These are phyloP conservation scores for Sphenopsis melanotis DNA, from an alignment of 2,797 vertebrate genomes.

Conservation along the genomic window DNA sequence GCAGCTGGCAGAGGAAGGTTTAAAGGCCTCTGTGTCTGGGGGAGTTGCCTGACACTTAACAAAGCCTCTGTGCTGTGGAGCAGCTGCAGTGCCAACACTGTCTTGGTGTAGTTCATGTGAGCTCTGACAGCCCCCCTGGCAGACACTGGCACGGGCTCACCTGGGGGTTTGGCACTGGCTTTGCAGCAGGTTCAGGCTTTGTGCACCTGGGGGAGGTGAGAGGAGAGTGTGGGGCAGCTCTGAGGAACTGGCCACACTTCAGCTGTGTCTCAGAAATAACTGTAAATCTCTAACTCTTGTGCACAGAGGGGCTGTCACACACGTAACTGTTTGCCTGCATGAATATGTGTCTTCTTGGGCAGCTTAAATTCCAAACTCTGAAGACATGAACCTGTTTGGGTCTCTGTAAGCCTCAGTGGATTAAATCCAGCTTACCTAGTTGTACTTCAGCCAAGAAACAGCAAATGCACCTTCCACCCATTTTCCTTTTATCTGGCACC, in stretches of 20 bases:
- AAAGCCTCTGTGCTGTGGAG: background rate
- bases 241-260: background rate
- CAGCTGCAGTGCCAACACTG: fast-evolving
- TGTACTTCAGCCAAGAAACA: background rate
- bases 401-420: background rate
- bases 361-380: background rate
- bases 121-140: background rate
- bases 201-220: background rate
- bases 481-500: background rate
- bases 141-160: fast-evolving
- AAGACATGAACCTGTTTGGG: background rate
- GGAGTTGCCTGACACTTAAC: background rate
- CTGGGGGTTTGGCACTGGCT: background rate
- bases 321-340: background rate
- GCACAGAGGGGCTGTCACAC: background rate
- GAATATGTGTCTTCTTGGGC: background rate
- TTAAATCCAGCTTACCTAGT: background rate
- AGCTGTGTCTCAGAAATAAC: background rate
- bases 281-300: background rate
- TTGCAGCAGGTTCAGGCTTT: background rate
- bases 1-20: background rate
- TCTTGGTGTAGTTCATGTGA: background rate
- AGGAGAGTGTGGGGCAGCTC: background rate
- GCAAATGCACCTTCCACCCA: background rate
- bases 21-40: background rate